Percentiles rank a stretch among this genome's conserved stretches.
Evolutionary conservation across 1,140 invertebrate genomes (phyloP).

Genomic region (Orussus abietinus): DNA sequence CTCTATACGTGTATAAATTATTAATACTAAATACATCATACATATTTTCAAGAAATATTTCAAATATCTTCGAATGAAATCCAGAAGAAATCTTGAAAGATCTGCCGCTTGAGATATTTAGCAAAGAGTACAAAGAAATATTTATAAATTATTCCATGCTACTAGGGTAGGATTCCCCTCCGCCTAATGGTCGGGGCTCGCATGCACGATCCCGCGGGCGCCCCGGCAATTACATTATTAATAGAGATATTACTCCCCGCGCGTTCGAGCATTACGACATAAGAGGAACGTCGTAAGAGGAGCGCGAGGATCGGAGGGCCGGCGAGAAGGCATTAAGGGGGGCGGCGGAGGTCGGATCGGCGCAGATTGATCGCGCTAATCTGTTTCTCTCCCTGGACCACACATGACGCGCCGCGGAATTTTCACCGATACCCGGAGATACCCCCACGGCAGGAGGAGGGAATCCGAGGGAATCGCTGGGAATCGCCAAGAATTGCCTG

Average conservation of each 20-base stretch:
- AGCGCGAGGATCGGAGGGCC: constrained; percentile 1
- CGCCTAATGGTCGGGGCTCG: constrained; percentile 31
- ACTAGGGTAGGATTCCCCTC: too few species aligned
- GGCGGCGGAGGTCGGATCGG: constrained; percentile 21
- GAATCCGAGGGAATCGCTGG: too few species aligned
- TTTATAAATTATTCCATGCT: too few species aligned
- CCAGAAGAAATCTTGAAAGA: too few species aligned
- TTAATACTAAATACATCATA: too few species aligned
- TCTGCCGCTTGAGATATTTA: too few species aligned
- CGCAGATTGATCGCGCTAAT: constrained; percentile 37
- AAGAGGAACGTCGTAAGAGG: constrained; percentile 8
- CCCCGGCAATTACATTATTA: constrained; percentile 42
- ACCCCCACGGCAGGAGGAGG: too few species aligned
- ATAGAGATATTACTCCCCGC: constrained; percentile 40
- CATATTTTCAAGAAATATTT: too few species aligned
- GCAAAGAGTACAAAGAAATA: too few species aligned
- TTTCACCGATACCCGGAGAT: constrained; percentile 16
- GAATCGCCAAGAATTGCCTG: too few species aligned
- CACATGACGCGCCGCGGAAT: constrained; percentile 19
- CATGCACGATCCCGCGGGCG: constrained; percentile 30
- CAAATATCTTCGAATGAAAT: too few species aligned
- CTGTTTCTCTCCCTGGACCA: constrained; percentile 33
- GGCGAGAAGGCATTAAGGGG: constrained; percentile 7
- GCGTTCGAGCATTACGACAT: constrained; percentile 35
- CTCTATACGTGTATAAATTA: too few species aligned